Conservation (phyloP, 2,113 vertebrate species). For the Pterocles orientalis region DNA sequence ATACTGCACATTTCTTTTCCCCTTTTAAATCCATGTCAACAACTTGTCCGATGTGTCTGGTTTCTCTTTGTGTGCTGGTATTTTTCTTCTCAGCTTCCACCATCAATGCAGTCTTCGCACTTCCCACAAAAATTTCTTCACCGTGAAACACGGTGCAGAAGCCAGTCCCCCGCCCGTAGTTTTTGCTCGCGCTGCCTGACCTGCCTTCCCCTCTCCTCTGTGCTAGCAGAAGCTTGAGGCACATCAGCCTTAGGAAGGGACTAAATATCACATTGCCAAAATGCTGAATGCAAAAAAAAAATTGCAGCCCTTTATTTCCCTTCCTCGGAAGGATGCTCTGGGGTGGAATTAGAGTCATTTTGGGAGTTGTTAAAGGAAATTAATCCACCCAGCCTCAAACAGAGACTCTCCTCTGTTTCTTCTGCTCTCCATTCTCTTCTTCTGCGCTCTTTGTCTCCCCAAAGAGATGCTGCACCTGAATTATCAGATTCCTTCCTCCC, state of each 20-base stretch:
- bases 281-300: neutral
- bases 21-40: neutral
- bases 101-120: neutral
- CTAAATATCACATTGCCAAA: neutral
- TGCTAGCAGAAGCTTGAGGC: neutral
- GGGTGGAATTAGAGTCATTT: neutral
- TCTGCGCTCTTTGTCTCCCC: neutral
- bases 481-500: neutral
- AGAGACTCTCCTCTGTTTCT: neutral
- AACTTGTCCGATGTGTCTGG: neutral
- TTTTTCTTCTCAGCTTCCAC: neutral
- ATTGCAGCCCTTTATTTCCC: neutral
- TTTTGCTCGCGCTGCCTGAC: neutral
- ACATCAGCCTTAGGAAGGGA: neutral
- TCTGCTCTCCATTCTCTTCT: neutral
- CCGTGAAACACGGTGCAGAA: neutral
- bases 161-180: neutral
- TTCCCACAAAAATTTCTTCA: neutral
- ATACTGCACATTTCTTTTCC: fast-evolving
- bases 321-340: neutral
- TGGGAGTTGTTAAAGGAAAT: neutral
- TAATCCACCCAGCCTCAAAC: neutral
- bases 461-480: neutral
- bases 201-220: neutral
- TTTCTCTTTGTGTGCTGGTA: neutral